These are phyloP conservation scores for Acleris cristana DNA, from an alignment of 2,888 invertebrate genomes.

Conservation along the genomic window DNA sequence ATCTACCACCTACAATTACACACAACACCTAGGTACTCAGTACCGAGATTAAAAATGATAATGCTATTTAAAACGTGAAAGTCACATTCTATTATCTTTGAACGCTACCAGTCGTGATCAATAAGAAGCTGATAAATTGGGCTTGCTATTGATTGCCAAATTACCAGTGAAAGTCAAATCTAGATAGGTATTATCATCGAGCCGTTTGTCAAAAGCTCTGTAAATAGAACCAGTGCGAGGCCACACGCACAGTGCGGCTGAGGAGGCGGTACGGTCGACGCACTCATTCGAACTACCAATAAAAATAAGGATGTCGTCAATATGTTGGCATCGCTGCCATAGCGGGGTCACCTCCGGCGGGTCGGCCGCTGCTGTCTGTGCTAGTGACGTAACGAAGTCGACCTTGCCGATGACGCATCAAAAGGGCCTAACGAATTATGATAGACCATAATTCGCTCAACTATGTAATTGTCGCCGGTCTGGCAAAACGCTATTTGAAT, in stretches of 20 bases:
- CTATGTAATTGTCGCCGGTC: conserved; percentile 30
- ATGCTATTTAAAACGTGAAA: conserved; percentile 24
- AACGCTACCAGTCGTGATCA: conserved; percentile 27
- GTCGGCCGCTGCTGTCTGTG: conserved; percentile 46
- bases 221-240: conserved; percentile 65
- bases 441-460: conserved; percentile 34
- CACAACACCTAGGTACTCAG: no score
- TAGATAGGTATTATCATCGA: conserved; percentile 11
- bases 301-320: conserved; percentile 84
- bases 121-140: conserved; percentile 25
- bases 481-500: conserved; percentile 10
- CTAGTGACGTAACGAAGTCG: conserved; percentile 42
- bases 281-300: conserved; percentile 75
- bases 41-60: no score
- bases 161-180: conserved; percentile 27
- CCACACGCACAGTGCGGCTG: conserved; percentile 72
- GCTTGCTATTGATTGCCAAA: conserved; percentile 18
- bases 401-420: conserved; percentile 42
- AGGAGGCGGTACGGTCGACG: conserved; percentile 77
- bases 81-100: conserved; percentile 27
- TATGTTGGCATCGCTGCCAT: conserved; percentile 75
- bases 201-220: conserved; percentile 41
- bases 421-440: conserved; percentile 45
- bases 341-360: conserved; percentile 71
- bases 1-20: no score